Percentiles rank a stretch among this genome's conserved stretches.
Evolutionary conservation across 1,140 invertebrate genomes (phyloP).

Genomic region (Temnothorax curvispinosus): DNA sequence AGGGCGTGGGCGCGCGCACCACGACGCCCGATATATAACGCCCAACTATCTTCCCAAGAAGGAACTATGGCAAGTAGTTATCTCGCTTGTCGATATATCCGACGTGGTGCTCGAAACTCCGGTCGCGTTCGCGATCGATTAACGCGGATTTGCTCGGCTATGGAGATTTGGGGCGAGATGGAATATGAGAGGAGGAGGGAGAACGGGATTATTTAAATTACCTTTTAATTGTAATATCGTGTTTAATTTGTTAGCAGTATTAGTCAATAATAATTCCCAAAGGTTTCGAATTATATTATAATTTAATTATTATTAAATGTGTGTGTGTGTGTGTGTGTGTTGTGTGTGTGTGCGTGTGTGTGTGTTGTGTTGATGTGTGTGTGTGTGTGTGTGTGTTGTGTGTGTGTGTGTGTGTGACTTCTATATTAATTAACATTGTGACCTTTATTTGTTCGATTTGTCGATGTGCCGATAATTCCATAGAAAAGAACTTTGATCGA

Average conservation of each 20-base stretch:
- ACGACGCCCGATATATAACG: slow-evolving; percentile 32
- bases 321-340: no score
- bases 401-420: background rate
- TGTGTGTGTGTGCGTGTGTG: no score
- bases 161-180: background rate
- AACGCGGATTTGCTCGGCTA: slow-evolving; percentile 11
- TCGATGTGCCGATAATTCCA: background rate
- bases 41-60: slow-evolving; percentile 46
- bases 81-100: slow-evolving; percentile 35
- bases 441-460: background rate
- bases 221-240: slow-evolving; percentile 2
- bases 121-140: slow-evolving; percentile 23
- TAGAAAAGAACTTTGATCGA: background rate
- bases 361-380: no score
- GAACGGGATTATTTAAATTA: slow-evolving; percentile 9
- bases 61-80: slow-evolving; percentile 56
- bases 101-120: slow-evolving; percentile 11
- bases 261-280: background rate
- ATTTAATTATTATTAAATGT: slow-evolving; percentile 31
- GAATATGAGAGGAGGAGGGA: background rate
- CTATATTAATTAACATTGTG: background rate
- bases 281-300: slow-evolving; percentile 1
- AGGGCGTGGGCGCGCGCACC: background rate
- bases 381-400: no score
- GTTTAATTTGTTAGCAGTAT: slow-evolving; percentile 15